A percentile compares a stretch with the other conserved stretches of the same genome.
Evolutionary conservation across 2,113 vertebrate genomes (phyloP).

Genomic region (Nyctereutes procyonoides): DNA sequence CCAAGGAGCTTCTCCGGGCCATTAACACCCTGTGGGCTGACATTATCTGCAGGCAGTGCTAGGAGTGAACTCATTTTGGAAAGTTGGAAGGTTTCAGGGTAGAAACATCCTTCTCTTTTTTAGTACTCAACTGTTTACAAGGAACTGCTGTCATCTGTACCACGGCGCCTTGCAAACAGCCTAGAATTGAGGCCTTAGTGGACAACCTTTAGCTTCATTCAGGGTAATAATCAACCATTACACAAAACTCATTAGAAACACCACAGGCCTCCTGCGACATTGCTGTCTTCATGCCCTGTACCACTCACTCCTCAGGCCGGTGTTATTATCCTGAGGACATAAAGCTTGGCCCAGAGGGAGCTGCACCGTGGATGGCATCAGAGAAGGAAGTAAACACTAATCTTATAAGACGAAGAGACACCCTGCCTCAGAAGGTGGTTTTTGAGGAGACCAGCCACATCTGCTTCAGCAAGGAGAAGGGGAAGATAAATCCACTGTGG

Average conservation of each 20-base stretch:
- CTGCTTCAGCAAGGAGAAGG: background rate
- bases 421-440: background rate
- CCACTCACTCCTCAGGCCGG: background rate
- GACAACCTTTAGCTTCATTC: background rate
- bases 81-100: background rate
- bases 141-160: background rate
- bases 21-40: background rate
- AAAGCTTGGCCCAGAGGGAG: conserved; percentile 27
- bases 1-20: background rate
- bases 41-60: background rate
- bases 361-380: background rate
- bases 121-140: background rate
- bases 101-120: background rate
- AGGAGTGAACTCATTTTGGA: background rate
- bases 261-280: background rate
- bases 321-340: conserved; percentile 41
- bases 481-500: background rate
- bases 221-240: background rate
- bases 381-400: background rate
- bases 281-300: background rate
- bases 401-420: background rate
- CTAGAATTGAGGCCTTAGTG: background rate
- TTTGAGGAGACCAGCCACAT: background rate
- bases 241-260: conserved; percentile 44
- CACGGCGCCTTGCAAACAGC: background rate